A percentile compares a stretch with the other conserved stretches of the same genome.
These are phyloP conservation scores for Halcyon leucocephala DNA, from an alignment of 2,797 vertebrate species.

Conservation along the genomic window DNA sequence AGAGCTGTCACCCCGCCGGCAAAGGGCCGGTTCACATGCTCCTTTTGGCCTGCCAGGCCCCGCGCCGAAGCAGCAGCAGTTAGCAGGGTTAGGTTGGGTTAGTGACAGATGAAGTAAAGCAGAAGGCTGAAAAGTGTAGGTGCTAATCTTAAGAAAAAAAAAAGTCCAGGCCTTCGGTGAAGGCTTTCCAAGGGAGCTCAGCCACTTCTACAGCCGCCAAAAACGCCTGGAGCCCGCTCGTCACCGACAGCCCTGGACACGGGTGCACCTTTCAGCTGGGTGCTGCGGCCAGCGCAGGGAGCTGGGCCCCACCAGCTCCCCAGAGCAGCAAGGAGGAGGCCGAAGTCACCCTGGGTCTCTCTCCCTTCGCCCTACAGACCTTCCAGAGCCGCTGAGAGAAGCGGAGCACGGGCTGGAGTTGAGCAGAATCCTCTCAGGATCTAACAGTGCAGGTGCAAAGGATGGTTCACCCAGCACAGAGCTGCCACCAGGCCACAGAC, in stretches of 20 bases:
- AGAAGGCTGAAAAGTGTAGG: background rate
- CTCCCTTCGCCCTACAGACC: background rate
- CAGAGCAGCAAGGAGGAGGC: background rate
- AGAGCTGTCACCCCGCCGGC: background rate
- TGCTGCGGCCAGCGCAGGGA: background rate
- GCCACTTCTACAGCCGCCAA: background rate
- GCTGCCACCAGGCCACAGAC: background rate
- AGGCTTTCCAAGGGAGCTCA: background rate
- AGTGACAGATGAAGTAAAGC: constrained; percentile 11
- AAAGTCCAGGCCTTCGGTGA: background rate
- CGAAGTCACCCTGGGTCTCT: background rate
- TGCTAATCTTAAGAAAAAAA: background rate
- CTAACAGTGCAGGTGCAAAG: background rate
- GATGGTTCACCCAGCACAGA: background rate
- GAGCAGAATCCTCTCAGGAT: background rate
- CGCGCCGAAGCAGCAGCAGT: background rate
- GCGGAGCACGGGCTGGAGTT: background rate
- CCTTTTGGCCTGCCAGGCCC: background rate
- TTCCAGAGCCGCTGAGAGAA: background rate
- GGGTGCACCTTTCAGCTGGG: background rate
- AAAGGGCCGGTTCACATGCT: background rate
- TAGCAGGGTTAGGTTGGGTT: background rate
- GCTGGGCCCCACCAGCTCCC: background rate
- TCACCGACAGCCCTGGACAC: rapidly evolving
- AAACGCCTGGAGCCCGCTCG: rapidly evolving